A percentile compares a stretch with the other conserved stretches of the same genome.
phyloP scores from a whole-genome alignment of 2,113 vertebrate species.

The Ginglymostoma cirratum region DNA sequence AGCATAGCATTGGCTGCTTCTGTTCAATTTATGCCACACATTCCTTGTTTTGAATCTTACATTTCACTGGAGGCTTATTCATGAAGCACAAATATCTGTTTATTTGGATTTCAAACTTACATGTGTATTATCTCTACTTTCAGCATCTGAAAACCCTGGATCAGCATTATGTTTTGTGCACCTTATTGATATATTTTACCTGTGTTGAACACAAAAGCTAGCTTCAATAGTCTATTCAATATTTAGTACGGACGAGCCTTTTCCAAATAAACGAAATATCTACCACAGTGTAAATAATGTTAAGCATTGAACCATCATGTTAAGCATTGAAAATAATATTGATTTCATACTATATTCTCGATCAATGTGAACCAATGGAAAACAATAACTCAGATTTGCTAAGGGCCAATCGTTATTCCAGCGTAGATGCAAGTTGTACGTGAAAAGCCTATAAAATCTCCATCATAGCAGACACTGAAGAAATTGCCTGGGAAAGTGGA shows the following conservation, averaged over 20 bases:
- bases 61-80: background rate
- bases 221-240: background rate
- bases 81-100: background rate
- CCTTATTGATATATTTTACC: background rate
- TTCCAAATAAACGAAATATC: background rate
- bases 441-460: too few relatives aligned
- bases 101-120: background rate
- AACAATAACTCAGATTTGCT: background rate
- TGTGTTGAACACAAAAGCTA: background rate
- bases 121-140: background rate
- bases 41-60: background rate
- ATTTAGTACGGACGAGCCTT: background rate
- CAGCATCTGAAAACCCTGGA: background rate
- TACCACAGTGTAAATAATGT: background rate
- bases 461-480: too few relatives aligned
- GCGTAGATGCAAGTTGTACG: too few relatives aligned
- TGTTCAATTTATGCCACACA: background rate
- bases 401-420: too few relatives aligned
- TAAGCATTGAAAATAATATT: background rate
- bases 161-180: background rate
- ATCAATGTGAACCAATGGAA: background rate
- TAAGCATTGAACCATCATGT: background rate
- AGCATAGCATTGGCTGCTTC: background rate
- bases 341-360: background rate
- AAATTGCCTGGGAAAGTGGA: too few relatives aligned